These are phyloP conservation scores for Philaethria dido DNA, from an alignment of 2,888 invertebrate genomes.

Conservation along the genomic window DNA sequence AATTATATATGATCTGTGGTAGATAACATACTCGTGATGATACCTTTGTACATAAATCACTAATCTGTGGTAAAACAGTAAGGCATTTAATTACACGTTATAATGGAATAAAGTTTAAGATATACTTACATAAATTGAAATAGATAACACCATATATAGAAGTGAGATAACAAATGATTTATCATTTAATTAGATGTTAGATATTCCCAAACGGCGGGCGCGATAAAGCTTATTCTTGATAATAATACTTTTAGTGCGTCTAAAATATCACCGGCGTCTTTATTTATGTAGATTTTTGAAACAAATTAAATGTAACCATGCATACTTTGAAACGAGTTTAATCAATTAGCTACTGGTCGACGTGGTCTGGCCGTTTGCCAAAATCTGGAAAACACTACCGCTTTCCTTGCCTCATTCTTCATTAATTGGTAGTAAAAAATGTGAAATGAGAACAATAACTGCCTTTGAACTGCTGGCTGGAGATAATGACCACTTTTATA, in stretches of 20 bases:
- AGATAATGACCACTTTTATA: conserved; percentile 31
- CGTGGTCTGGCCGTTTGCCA: conserved; percentile 61
- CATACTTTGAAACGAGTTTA: conserved; percentile 36
- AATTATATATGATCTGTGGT: conserved; percentile 18
- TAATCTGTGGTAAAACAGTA: conserved; percentile 5
- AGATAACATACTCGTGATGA: not conserved
- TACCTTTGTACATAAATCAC: not conserved
- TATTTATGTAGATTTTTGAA: conserved; percentile 21
- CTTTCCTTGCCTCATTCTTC: conserved; percentile 61
- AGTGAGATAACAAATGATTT: not conserved
- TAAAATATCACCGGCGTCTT: conserved; percentile 5
- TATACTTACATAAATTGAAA: not conserved
- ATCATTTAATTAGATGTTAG: not conserved
- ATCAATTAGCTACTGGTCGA: conserved; percentile 45
- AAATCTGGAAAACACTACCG: conserved; percentile 60
- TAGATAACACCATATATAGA: not conserved
- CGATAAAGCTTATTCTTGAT: not conserved
- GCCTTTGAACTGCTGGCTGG: conserved; percentile 37
- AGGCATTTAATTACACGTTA: not conserved
- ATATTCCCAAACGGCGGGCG: not conserved
- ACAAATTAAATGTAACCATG: conserved; percentile 28
- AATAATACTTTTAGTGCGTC: conserved; percentile 1
- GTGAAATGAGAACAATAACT: conserved; percentile 43
- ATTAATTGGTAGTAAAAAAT: conserved; percentile 70
- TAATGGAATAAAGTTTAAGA: not conserved